Percentiles rank a stretch among this genome's conserved stretches.
Evolutionary conservation across 2,113 vertebrate species (phyloP).

Genomic region (Myotis lucifugus): DNA sequence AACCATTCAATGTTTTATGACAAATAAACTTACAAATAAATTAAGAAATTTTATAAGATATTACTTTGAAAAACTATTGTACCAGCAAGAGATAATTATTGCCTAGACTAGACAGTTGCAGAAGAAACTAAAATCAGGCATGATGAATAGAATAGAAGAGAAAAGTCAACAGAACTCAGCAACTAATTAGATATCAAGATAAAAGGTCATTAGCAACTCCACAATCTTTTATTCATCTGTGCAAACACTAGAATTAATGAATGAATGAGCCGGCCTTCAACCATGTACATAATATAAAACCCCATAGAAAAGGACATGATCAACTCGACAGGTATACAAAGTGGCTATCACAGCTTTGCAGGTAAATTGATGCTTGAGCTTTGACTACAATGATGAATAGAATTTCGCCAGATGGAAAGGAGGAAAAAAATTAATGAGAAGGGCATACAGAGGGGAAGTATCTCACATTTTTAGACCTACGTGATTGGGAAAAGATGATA

Average conservation of each 20-base stretch:
- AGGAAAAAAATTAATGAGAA: neutral
- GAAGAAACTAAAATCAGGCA: neutral
- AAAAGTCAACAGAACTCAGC: neutral
- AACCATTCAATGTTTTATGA: neutral
- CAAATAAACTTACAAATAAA: neutral
- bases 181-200: neutral
- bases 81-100: neutral
- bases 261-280: neutral
- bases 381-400: neutral
- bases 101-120: neutral
- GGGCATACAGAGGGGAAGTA: neutral
- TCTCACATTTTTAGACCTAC: neutral
- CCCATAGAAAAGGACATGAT: neutral
- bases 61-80: neutral
- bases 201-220: neutral
- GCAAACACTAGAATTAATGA: neutral
- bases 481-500: neutral
- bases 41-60: neutral
- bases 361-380: neutral
- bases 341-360: neutral
- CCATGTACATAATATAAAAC: neutral
- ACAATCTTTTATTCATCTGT: neutral
- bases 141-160: neutral
- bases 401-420: constrained; percentile 12
- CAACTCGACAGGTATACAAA: neutral